phyloP scores from a whole-genome alignment of 2,113 vertebrate species.

The Chloropsis hardwickii region DNA sequence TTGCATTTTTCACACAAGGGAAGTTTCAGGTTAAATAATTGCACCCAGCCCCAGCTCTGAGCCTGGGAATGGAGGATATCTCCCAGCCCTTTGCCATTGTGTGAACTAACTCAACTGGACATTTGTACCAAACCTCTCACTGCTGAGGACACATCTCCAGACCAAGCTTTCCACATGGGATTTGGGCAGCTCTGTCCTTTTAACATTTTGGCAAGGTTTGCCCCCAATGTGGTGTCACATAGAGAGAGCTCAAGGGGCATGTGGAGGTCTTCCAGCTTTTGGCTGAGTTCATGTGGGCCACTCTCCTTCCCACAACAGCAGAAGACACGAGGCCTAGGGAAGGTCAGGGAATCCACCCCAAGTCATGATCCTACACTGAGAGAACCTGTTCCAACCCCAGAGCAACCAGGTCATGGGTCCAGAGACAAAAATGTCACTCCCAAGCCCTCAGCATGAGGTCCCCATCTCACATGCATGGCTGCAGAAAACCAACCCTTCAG shows the following conservation, averaged over 20 bases:
- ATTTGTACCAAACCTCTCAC: background rate
- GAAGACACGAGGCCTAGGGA: background rate
- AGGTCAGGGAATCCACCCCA: background rate
- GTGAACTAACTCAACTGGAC: background rate
- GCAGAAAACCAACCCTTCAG: background rate
- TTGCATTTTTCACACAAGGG: slow-evolving; percentile 53
- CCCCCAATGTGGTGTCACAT: rapidly evolving
- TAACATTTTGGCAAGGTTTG: background rate
- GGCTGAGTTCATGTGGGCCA: background rate
- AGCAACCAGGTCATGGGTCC: background rate
- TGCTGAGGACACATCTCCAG: background rate
- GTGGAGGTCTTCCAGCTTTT: background rate
- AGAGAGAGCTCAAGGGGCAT: background rate
- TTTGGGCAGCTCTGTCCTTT: background rate
- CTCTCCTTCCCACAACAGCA: background rate
- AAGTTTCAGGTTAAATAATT: slow-evolving; percentile 52
- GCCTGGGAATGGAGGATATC: slow-evolving; percentile 22
- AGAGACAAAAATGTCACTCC: background rate
- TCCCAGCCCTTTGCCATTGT: background rate
- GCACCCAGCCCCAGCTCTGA: background rate
- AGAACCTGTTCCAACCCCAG: background rate
- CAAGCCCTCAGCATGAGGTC: background rate
- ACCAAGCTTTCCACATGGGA: background rate
- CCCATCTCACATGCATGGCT: background rate
- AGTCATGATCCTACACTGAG: background rate